Percentiles rank a stretch among this genome's conserved stretches.
These are phyloP conservation scores for Mirounga angustirostris DNA, from an alignment of 2,113 vertebrate species.

Conservation along the genomic window DNA sequence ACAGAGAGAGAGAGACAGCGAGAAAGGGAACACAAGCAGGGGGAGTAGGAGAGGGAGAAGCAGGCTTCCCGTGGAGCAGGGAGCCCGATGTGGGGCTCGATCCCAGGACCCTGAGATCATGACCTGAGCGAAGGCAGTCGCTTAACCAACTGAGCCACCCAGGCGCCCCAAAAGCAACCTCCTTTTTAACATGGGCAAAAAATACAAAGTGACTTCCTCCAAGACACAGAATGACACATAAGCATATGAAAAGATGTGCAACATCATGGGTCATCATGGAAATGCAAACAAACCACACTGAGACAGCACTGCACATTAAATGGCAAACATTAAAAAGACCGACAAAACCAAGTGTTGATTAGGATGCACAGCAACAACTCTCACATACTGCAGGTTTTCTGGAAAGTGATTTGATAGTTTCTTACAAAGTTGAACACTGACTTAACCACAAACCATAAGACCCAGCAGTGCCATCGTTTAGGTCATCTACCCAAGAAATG, in stretches of 20 bases:
- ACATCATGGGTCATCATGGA: not conserved
- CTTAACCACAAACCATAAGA: not conserved
- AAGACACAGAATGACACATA: not conserved
- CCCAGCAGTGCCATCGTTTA: not conserved
- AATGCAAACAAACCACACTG: constrained; percentile 29
- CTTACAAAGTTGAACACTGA: not conserved
- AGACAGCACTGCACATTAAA: not conserved
- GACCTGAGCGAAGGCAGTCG: no score
- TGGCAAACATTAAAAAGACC: not conserved
- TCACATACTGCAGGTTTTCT: not conserved
- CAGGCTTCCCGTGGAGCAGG: no score
- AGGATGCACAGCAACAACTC: not conserved
- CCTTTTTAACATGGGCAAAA: constrained; percentile 29
- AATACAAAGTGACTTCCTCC: not conserved
- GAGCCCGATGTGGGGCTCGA: no score
- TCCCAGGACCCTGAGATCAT: no score
- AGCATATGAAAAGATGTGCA: not conserved
- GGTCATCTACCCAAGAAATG: not conserved
- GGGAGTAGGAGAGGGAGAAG: no score
- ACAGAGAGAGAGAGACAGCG: no score
- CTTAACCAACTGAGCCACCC: no score
- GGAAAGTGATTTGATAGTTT: not conserved
- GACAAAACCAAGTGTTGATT: not conserved
- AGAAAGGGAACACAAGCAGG: no score
- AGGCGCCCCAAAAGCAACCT: not conserved